A percentile compares a stretch with the other conserved stretches of the same genome.
Conservation (phyloP, 2,113 vertebrate species). For the Camelus bactrianus region DNA sequence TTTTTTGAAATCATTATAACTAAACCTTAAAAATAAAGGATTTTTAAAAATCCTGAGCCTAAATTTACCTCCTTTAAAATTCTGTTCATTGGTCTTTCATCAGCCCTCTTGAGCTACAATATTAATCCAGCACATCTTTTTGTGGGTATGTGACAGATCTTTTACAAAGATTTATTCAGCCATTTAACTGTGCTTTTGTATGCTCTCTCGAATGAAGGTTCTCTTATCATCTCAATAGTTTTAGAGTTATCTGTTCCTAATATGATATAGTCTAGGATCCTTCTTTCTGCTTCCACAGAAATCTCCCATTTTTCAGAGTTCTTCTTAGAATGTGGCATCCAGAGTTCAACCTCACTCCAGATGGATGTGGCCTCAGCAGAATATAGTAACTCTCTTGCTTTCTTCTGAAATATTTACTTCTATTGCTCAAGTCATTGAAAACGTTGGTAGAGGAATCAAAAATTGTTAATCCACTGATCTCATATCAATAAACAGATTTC, state of each 20-base stretch:
- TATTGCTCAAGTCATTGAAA: not conserved
- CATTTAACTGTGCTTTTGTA: not conserved
- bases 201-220: not conserved
- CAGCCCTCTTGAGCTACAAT: not conserved
- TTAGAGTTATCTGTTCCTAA: not conserved
- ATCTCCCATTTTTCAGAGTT: not conserved
- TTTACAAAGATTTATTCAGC: not conserved
- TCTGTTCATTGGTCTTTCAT: conserved; percentile 5
- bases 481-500: not conserved
- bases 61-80: conserved; percentile 8
- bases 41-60: not conserved
- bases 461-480: not conserved
- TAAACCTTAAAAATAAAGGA: conserved; percentile 16
- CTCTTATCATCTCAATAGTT: not conserved
- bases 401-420: conserved; percentile 27
- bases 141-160: not conserved
- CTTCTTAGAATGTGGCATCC: conserved; percentile 13
- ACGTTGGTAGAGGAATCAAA: not conserved
- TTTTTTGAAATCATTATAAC: conserved; percentile 9
- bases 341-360: not conserved
- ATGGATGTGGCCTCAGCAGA: not conserved
- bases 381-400: not conserved
- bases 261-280: not conserved
- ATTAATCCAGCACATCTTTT: not conserved
- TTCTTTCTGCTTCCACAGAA: conserved; percentile 19